A percentile compares a stretch with the other conserved stretches of the same genome.
Evolutionary conservation across 2,797 vertebrate genomes (phyloP).

Genomic region (Pogoniulus pusillus): DNA sequence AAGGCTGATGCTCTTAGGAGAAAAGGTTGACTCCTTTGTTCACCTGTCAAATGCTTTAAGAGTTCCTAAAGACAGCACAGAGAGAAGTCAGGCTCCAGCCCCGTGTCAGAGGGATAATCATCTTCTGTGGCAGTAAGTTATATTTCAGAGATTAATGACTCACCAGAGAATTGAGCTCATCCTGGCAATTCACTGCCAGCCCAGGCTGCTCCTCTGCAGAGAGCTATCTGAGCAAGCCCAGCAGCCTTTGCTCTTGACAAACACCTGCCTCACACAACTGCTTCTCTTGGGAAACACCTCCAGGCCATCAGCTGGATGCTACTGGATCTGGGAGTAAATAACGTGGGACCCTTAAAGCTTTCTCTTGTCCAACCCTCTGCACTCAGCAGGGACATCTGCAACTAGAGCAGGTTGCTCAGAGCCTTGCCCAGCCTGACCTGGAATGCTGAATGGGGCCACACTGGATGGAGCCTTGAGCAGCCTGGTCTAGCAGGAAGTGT

Average conservation of each 20-base stretch:
- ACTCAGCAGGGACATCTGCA: too few species aligned
- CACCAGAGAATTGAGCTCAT: slow-evolving; percentile 49
- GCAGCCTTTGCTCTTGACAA: not conserved
- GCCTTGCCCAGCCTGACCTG: too few species aligned
- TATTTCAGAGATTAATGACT: slow-evolving; percentile 61
- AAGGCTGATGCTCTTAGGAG: not conserved
- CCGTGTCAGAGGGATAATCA: slow-evolving; percentile 26
- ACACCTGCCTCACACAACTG: not conserved
- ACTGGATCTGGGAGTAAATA: too few species aligned
- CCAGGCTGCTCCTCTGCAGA: slow-evolving; percentile 14
- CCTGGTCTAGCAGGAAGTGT: too few species aligned
- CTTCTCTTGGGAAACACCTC: too few species aligned
- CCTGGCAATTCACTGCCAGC: not conserved
- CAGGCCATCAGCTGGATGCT: too few species aligned
- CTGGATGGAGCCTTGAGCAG: too few species aligned
- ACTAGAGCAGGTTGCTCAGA: too few species aligned
- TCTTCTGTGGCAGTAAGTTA: slow-evolving; percentile 16
- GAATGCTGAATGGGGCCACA: too few species aligned
- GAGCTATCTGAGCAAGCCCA: not conserved
- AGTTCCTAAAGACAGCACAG: not conserved
- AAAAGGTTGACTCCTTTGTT: slow-evolving; percentile 24
- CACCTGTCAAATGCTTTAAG: slow-evolving; percentile 8
- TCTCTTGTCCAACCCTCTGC: too few species aligned
- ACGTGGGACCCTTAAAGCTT: too few species aligned
- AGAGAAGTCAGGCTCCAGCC: not conserved